Conservation (phyloP, 2,888 invertebrate species). For the Drosophila mercatorum region DNA sequence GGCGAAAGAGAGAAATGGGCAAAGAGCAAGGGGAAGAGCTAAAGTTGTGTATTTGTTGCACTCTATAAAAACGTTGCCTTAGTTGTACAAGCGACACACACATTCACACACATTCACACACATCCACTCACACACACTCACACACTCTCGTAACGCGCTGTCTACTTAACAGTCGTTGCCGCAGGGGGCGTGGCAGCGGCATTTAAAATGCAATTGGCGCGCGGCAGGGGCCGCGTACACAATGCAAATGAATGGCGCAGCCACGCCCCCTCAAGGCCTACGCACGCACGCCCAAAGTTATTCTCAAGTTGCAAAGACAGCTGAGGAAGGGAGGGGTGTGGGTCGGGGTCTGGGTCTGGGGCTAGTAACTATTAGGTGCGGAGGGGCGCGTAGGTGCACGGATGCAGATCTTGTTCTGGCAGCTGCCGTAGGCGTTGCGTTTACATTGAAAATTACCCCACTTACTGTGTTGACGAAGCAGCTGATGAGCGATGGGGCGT, state of each 20-base stretch:
- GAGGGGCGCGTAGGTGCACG: not conserved
- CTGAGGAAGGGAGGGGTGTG: not conserved
- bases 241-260: conserved; percentile 69
- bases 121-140: conserved; percentile 8
- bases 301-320: conserved; percentile 34
- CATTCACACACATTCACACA: not conserved
- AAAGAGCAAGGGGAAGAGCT: conserved; percentile 2
- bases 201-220: conserved; percentile 75
- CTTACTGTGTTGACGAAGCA: conserved; percentile 68
- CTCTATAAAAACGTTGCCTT: conserved; percentile 69
- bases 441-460: conserved; percentile 81
- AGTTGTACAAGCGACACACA: conserved; percentile 43
- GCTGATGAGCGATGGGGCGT: conserved; percentile 32
- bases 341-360: not conserved
- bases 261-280: conserved; percentile 67
- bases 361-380: not conserved
- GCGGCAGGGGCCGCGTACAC: conserved; percentile 20
- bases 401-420: conserved; percentile 37
- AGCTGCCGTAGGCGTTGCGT: conserved; percentile 73
- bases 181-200: conserved; percentile 60
- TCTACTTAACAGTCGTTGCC: conserved; percentile 52
- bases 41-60: conserved; percentile 44
- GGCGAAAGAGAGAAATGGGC: not conserved
- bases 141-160: conserved; percentile 26
- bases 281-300: conserved; percentile 42